Evolutionary conservation across 2,888 invertebrate species (phyloP), one percentile per base, ranked within the genome.

Genomic region (Dryobota labecula): DNA sequence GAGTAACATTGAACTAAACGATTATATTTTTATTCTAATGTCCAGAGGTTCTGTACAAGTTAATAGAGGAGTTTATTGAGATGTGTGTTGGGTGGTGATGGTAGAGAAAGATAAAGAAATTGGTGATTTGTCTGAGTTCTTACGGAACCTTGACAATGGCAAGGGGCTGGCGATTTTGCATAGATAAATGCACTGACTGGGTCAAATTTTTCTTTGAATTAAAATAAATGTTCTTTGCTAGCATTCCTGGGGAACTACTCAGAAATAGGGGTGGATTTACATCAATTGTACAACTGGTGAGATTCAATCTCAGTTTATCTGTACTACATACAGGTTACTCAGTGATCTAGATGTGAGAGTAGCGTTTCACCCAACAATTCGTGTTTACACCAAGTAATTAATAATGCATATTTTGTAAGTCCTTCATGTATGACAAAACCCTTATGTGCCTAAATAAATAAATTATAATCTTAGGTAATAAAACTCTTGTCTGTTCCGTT

Each of bases 1-100:
- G 73, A 64, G 33, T 62, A 58, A 58, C 64, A 67, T 38, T 49
- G 47, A 67, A 43, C 57, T 33, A 57, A 82, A 70, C 78, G 73
- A 78, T 80, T 69, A 82, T 45, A 30, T 65, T 49, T 65, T 62
- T 62, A 81, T 72, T 76, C 1, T 53, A 64, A 67, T 61, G 63
- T 53, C 24, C 24, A 30, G 24, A 62, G 58, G 60, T 49, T 74
- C 47, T 11, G 53, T 70, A 51, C 6, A 56, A 18, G 18, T 18
- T 45, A 20, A 51, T 30, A 49, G n/a, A n/a, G 27, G 20, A 20
- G 6, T 54, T 63, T 41, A 33, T 20, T 41, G 20, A 13, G 49
- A 15, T 6, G 5, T n/a, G 7, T 20, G 5, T 65, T 41, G 1
- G 15, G 4, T 33, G 45, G 24, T 3, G 43, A 5, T 15, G n/a